Evolutionary conservation across 2,888 invertebrate species (phyloP).

Genomic region (Chydorus sphaericus): DNA sequence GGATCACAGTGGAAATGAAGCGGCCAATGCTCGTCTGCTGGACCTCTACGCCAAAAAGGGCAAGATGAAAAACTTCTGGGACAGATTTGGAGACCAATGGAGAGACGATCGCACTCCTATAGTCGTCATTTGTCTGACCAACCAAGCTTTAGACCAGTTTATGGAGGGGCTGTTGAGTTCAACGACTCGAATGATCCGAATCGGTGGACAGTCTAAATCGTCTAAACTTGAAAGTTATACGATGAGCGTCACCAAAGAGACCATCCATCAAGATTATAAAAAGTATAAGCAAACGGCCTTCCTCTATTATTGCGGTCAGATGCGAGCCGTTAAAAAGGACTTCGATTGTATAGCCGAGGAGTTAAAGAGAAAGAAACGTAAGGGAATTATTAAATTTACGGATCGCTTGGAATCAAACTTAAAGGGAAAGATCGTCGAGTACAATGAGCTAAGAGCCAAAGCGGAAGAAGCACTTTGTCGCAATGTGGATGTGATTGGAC

Average conservation of each 20-base stretch:
- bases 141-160: background rate
- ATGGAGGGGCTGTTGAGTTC: background rate
- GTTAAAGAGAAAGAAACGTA: background rate
- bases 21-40: background rate
- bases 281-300: background rate
- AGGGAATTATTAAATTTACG: too few species aligned
- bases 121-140: background rate
- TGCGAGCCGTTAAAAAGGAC: background rate
- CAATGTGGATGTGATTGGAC: background rate
- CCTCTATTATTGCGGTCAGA: background rate
- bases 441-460: background rate
- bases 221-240: background rate
- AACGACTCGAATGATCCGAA: background rate
- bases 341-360: background rate
- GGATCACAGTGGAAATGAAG: background rate
- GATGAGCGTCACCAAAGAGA: background rate
- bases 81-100: background rate
- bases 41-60: background rate
- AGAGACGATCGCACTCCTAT: background rate
- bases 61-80: background rate
- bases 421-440: background rate
- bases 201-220: background rate
- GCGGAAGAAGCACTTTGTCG: background rate
- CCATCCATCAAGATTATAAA: background rate
- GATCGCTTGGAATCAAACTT: background rate